phyloP scores from a whole-genome alignment of 2,888 invertebrate species.

The Pheosia gnoma region DNA sequence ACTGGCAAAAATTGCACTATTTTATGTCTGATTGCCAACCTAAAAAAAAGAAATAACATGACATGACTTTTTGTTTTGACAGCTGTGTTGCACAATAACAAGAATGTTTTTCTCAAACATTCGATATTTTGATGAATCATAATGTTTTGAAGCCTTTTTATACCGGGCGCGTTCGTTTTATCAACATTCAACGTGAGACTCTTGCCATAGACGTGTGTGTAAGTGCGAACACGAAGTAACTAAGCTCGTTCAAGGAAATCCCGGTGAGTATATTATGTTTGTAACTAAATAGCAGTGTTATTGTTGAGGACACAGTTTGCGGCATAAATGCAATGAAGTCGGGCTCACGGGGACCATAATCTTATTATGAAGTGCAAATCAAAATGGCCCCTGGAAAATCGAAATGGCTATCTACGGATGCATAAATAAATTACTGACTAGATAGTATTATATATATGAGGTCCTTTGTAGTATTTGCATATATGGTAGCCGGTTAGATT shows the following conservation, averaged over 20 bases:
- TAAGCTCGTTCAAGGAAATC: background rate
- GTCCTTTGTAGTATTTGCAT: background rate
- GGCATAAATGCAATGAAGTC: constrained; percentile 9
- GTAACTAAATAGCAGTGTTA: too few relatives aligned
- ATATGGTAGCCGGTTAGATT: background rate
- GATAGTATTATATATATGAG: background rate
- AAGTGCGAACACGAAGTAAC: constrained; percentile 15
- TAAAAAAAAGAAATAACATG: too few relatives aligned
- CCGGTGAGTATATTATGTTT: background rate
- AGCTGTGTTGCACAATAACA: constrained; percentile 57
- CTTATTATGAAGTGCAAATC: constrained; percentile 1
- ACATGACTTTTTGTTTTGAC: constrained; percentile 52
- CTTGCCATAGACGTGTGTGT: constrained; percentile 26
- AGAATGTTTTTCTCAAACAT: constrained; percentile 52
- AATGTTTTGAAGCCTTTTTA: constrained; percentile 51
- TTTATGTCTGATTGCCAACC: background rate
- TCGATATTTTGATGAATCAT: constrained; percentile 61
- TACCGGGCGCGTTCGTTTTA: constrained; percentile 28
- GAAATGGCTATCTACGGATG: background rate
- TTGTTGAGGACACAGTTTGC: background rate
- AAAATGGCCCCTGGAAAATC: constrained; percentile 14
- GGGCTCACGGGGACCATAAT: background rate
- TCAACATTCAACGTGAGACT: constrained; percentile 46
- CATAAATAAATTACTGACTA: background rate
- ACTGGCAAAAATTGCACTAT: too few relatives aligned